A percentile compares a stretch with the other conserved stretches of the same genome.
Conservation (phyloP, 2,113 vertebrate species). For the Rhinoptilus africanus region DNA sequence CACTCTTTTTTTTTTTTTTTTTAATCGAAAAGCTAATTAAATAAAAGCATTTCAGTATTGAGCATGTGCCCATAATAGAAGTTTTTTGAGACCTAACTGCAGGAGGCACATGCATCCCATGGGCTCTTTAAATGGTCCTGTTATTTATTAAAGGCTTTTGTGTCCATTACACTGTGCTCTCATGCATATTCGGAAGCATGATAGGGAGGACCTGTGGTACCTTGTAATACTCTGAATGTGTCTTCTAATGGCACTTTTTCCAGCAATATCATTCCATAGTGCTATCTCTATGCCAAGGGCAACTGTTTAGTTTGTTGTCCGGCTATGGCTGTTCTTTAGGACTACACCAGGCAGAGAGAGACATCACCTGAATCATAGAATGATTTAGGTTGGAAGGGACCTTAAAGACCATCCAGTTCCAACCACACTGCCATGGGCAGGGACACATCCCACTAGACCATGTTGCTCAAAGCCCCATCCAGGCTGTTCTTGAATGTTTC, state of each 20-base stretch:
- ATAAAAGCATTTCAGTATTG: not conserved
- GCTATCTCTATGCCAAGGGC: not conserved
- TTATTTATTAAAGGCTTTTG: not conserved
- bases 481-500: too few relatives aligned
- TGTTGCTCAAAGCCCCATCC: too few relatives aligned
- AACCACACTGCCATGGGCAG: too few relatives aligned
- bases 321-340: not conserved
- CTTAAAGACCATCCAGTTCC: too few relatives aligned
- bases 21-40: not conserved
- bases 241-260: not conserved
- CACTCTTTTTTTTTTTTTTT: not conserved
- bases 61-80: not conserved
- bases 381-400: too few relatives aligned
- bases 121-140: not conserved
- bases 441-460: too few relatives aligned
- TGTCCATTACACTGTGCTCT: not conserved
- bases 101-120: not conserved
- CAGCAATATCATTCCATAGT: not conserved
- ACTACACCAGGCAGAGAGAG: not conserved
- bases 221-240: not conserved
- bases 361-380: not conserved
- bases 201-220: not conserved
- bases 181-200: accelerated
- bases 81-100: not conserved
- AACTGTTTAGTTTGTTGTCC: not conserved